A percentile compares a stretch with the other conserved stretches of the same genome.
Evolutionary conservation across 2,888 invertebrate species (phyloP).

Genomic region (Tridacna crocea): DNA sequence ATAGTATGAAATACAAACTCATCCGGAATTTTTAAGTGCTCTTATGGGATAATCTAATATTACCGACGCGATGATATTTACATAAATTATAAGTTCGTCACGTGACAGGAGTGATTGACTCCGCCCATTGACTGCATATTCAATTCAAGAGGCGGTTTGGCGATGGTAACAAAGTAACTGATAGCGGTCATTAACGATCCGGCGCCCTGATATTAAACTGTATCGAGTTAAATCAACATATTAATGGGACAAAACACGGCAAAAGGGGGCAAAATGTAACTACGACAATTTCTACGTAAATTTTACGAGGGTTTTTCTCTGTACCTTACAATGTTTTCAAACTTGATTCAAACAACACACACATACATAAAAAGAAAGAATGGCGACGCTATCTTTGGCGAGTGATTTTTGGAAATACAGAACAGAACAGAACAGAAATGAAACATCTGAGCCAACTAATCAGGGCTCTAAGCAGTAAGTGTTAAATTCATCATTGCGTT

Average conservation of each 20-base stretch:
- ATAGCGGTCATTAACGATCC: slow-evolving; percentile 46
- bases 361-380: too few relatives aligned
- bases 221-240: slow-evolving; percentile 55
- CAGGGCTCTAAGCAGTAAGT: too few relatives aligned
- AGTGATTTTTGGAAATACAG: too few relatives aligned
- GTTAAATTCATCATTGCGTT: too few relatives aligned
- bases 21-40: slow-evolving; percentile 33
- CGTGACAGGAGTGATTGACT: slow-evolving; percentile 38
- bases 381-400: too few relatives aligned
- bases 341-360: too few relatives aligned
- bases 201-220: slow-evolving; percentile 27
- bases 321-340: too few relatives aligned
- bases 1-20: too few relatives aligned
- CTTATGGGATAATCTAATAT: slow-evolving; percentile 35
- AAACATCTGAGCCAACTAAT: too few relatives aligned
- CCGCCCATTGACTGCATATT: slow-evolving; percentile 36
- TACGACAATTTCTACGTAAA: neutral
- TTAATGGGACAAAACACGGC: slow-evolving; percentile 11
- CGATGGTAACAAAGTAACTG: slow-evolving; percentile 40
- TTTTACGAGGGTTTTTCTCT: too few relatives aligned
- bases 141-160: slow-evolving; percentile 8
- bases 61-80: slow-evolving; percentile 54
- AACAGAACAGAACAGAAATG: too few relatives aligned
- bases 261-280: neutral
- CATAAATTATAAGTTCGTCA: slow-evolving; percentile 55